Conservation (phyloP, 2,888 invertebrate species). For the Tetanocera ferruginea region DNA sequence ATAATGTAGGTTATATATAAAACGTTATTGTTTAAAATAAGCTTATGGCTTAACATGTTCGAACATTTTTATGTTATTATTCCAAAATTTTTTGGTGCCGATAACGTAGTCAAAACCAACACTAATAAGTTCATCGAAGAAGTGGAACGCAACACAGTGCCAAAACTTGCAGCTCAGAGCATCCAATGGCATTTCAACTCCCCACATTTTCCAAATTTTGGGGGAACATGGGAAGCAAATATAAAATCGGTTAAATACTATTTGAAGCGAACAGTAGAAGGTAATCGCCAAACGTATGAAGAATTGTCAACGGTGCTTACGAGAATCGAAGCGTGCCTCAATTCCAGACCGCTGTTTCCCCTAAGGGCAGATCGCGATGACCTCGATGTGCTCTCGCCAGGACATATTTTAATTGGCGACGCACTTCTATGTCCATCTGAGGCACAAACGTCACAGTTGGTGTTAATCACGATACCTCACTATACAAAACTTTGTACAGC, state of each 20-base stretch:
- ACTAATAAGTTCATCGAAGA: not conserved
- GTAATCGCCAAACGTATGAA: constrained; percentile 35
- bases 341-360: constrained; percentile 37
- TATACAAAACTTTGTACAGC: constrained; percentile 23
- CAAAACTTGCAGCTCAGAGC: not conserved
- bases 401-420: constrained; percentile 42
- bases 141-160: not conserved
- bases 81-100: not conserved
- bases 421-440: constrained; percentile 32
- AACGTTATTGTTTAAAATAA: too few species aligned
- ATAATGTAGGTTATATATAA: too few species aligned
- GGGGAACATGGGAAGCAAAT: constrained; percentile 18
- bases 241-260: constrained; percentile 30
- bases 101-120: not conserved
- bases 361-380: constrained; percentile 37
- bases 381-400: constrained; percentile 36
- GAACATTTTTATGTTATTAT: not conserved
- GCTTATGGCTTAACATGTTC: too few species aligned
- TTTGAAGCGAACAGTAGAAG: constrained; percentile 21
- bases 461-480: constrained; percentile 26
- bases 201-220: constrained; percentile 19
- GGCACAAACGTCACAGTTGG: not conserved
- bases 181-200: constrained; percentile 16
- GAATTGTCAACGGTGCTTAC: constrained; percentile 35
- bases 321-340: constrained; percentile 37